phyloP scores from a whole-genome alignment of 2,113 vertebrate species.

The Thalassoma bifasciatum region DNA sequence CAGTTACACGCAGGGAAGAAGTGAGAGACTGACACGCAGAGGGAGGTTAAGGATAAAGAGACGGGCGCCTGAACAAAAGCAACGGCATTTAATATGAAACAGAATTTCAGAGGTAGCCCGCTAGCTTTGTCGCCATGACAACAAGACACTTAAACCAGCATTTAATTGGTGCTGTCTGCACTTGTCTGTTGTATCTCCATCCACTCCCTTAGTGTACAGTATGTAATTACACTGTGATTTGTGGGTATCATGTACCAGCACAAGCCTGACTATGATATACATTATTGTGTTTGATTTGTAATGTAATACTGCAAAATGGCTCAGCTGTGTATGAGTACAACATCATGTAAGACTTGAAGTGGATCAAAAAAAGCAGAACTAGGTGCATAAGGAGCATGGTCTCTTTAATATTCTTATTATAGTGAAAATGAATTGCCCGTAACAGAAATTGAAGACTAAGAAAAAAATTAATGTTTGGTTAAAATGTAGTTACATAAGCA shows the following conservation, averaged over 20 bases:
- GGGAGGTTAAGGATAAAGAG: slow-evolving; percentile 58
- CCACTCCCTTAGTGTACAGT: slow-evolving; percentile 55
- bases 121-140: slow-evolving; percentile 80
- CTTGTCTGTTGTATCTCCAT: slow-evolving; percentile 71
- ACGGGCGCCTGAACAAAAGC: slow-evolving; percentile 62
- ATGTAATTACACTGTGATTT: slow-evolving; percentile 69
- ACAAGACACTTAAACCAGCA: slow-evolving; percentile 79
- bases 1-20: slow-evolving; percentile 8
- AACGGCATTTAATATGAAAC: slow-evolving; percentile 68
- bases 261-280: slow-evolving; percentile 42
- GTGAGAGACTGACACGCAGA: slow-evolving; percentile 34
- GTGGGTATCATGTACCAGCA: slow-evolving; percentile 51
- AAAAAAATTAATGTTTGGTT: background rate
- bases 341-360: background rate
- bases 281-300: slow-evolving; percentile 40
- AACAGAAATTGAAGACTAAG: background rate
- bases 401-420: background rate
- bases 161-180: slow-evolving; percentile 79
- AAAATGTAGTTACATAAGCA: too few relatives aligned
- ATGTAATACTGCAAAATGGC: slow-evolving; percentile 31
- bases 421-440: too few relatives aligned
- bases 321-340: slow-evolving; percentile 19
- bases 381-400: background rate
- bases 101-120: slow-evolving; percentile 75
- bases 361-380: background rate